Evolutionary conservation across 2,888 invertebrate species (phyloP), one percentile per base, ranked within the genome.

Genomic region (Ptilodon capucinus): DNA sequence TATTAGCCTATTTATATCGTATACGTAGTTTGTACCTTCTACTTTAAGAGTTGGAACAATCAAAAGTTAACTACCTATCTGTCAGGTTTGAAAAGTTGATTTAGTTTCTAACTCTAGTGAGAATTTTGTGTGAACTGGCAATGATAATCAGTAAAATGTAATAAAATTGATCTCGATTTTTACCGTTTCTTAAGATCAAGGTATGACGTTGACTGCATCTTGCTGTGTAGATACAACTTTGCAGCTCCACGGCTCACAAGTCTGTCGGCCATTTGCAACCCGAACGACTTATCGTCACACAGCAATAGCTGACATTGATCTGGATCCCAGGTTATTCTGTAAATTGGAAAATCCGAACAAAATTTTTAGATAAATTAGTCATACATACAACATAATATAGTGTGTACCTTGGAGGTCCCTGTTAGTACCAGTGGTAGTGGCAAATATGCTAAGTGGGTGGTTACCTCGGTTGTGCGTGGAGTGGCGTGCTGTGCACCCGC

Each of bases 171-270:
- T 13, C 9, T 13, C 13, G 14, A 18, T 41, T n/a, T 49, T 42
- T 57, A 81, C 81, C 52, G 49, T 23, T 71, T 43, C 43, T 74
- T 76, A 8, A 56, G 56, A 7, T 53, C 46, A 8, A 69, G 40
- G 35, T 68, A 60, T 7, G 45, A 36, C 19, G 51, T 43, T 16
- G 54, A 40, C 7, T 43, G 14, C 9, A 48, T 6, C 5, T 57
- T 42, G 18, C 57, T 58, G 6, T 74, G 64, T 9, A 82, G 38
- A 7, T 54, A 42, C 0, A 82, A 25, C 30, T 69, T 76, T 21
- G 46, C 72, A 0, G 76, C 81, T 1, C 84, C 84, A 4, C 74
- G 70, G 2, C 49, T 54, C 2, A 81, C 60, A 7, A 84, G 55
- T 35, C 60, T 66, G 2, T 78, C 71, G 0, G 70, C 71, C 2